Conservation (phyloP, 1,140 invertebrate species). For the Drosophila quadrilineata region DNA sequence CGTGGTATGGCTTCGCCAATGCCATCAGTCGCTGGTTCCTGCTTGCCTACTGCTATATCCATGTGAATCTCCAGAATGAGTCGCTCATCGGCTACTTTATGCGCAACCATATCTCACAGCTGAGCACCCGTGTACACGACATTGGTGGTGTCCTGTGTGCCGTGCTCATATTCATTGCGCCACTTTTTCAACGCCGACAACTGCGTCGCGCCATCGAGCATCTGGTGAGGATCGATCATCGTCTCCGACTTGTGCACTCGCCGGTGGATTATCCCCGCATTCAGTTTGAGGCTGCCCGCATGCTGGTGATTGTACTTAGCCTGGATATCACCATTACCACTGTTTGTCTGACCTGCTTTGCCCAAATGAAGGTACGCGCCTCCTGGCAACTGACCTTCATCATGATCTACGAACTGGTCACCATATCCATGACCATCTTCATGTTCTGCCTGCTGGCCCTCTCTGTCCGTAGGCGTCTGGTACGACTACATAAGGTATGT, state of each 20-base stretch:
- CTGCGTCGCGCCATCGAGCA: slow-evolving; percentile 18
- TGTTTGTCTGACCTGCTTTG: slow-evolving; percentile 38
- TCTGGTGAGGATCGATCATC: slow-evolving; percentile 25
- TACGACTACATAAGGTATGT: slow-evolving; percentile 42
- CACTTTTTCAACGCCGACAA: slow-evolving; percentile 35
- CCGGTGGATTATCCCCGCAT: slow-evolving; percentile 27
- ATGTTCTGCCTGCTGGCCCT: slow-evolving; percentile 48
- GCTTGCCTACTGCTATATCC: slow-evolving; percentile 46
- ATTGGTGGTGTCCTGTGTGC: slow-evolving; percentile 37
- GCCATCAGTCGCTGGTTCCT: slow-evolving; percentile 53
- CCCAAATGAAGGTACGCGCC: slow-evolving; percentile 37
- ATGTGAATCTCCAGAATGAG: slow-evolving; percentile 28
- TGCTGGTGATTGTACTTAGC: not conserved
- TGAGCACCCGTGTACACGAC: slow-evolving; percentile 43
- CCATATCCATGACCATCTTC: slow-evolving; percentile 38
- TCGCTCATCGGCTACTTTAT: slow-evolving; percentile 62
- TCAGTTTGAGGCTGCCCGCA: not conserved
- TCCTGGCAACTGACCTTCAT: slow-evolving; percentile 45
- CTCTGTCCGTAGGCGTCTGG: slow-evolving; percentile 32
- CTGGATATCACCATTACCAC: slow-evolving; percentile 18
- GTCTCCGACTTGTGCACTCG: not conserved
- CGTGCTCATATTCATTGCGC: slow-evolving; percentile 45
- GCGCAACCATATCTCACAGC: slow-evolving; percentile 45
- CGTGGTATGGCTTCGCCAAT: slow-evolving; percentile 52
- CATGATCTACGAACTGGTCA: slow-evolving; percentile 43